Percentiles rank a stretch among this genome's conserved stretches.
Evolutionary conservation across 2,113 vertebrate species (phyloP).

Genomic region (Boleophthalmus pectinirostris): DNA sequence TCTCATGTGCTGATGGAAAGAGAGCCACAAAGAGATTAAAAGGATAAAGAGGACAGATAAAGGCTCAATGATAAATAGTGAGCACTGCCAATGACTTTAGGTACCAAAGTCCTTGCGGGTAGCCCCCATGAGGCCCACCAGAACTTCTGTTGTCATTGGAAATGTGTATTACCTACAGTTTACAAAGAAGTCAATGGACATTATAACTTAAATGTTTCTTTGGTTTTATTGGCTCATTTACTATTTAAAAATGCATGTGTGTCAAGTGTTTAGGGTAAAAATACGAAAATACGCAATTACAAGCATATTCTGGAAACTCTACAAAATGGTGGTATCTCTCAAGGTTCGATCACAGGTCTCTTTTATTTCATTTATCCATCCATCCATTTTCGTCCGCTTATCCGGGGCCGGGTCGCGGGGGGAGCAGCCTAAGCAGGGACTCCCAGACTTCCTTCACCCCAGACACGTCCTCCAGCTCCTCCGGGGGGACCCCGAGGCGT

Average conservation of each 20-base stretch:
- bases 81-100: conserved; percentile 3
- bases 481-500: no score
- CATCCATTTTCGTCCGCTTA: no score
- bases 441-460: no score
- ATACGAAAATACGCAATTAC: no score
- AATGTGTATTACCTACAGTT: neutral
- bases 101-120: conserved; percentile 13
- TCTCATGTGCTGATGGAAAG: conserved; percentile 42
- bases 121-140: neutral
- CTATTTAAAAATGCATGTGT: neutral
- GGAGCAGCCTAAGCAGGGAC: no score
- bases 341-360: neutral
- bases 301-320: neutral
- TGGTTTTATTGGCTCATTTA: neutral
- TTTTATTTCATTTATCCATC: no score
- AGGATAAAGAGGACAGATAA: conserved; percentile 36
- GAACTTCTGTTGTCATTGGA: neutral
- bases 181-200: neutral
- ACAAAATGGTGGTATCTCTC: neutral
- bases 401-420: no score
- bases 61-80: conserved; percentile 37
- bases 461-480: no score
- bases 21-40: conserved; percentile 23
- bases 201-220: neutral
- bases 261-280: neutral